Conservation (phyloP, 2,888 invertebrate species). For the Andrena bucephala region DNA sequence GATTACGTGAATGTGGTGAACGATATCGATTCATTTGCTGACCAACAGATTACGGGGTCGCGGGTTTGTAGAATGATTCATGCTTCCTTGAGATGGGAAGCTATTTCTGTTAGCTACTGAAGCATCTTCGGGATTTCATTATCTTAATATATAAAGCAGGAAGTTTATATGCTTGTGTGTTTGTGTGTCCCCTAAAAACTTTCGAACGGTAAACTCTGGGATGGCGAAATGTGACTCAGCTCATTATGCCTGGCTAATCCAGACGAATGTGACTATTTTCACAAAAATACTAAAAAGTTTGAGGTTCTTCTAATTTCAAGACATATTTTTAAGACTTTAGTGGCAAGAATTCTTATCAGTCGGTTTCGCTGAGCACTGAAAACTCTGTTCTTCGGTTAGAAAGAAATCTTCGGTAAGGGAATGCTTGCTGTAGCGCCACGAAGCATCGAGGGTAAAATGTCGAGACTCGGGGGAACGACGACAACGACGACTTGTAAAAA, state of each 20-base stretch:
- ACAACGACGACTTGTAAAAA: constrained; percentile 60
- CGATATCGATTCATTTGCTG: not conserved
- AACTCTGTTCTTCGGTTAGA: constrained; percentile 61
- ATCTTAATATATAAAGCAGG: no score
- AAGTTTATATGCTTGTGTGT: no score
- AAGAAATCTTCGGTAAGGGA: constrained; percentile 25
- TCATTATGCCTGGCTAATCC: no score
- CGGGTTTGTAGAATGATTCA: not conserved
- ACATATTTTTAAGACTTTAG: not conserved
- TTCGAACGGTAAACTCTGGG: no score
- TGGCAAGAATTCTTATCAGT: no score
- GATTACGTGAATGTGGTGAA: constrained; percentile 5
- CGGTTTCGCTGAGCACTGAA: not conserved
- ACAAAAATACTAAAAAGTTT: no score
- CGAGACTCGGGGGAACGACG: constrained; percentile 61
- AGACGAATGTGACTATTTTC: no score
- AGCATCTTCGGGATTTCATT: no score
- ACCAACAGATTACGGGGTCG: not conserved
- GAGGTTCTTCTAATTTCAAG: not conserved
- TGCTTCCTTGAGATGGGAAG: no score
- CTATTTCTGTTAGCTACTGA: no score
- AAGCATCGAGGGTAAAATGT: constrained; percentile 38
- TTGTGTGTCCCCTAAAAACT: no score
- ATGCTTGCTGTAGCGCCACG: constrained; percentile 31
- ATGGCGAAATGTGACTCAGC: no score